Evolutionary conservation across 2,888 invertebrate species (phyloP).

Genomic region (Mesorhabditis spiculigera): DNA sequence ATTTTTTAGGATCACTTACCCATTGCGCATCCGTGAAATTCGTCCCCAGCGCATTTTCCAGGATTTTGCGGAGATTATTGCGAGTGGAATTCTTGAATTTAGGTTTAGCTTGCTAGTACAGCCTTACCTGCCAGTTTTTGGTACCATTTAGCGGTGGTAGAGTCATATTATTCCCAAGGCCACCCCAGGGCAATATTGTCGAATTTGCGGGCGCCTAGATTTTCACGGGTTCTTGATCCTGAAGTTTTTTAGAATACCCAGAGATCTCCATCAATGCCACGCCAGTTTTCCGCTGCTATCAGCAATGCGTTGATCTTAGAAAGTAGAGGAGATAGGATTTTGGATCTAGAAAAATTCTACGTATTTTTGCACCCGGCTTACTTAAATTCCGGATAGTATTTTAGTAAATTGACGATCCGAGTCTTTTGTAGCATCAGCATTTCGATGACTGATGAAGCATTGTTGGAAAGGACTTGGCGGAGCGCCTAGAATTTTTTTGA

Average conservation of each 20-base stretch:
- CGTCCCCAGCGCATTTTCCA: neutral
- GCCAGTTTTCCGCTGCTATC: neutral
- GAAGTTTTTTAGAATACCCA: neutral
- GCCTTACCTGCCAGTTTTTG: no score
- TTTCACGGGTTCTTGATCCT: constrained; percentile 1
- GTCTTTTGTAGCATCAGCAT: neutral
- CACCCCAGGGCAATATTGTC: neutral
- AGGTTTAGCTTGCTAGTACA: no score
- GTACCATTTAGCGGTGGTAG: no score
- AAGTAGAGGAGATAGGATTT: no score
- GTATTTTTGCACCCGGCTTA: neutral
- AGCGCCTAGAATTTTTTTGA: neutral
- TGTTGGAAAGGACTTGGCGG: neutral
- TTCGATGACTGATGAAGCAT: neutral
- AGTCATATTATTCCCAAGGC: no score
- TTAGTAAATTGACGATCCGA: neutral
- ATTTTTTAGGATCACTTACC: neutral
- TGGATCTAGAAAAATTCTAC: no score
- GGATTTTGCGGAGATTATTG: neutral
- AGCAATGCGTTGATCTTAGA: no score
- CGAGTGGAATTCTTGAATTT: neutral
- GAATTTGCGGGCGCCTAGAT: neutral
- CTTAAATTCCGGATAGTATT: neutral
- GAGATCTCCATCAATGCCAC: neutral
- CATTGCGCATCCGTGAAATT: neutral